A percentile compares a stretch with the other conserved stretches of the same genome.
These are phyloP conservation scores for Lampropteryx suffumata DNA, from an alignment of 2,888 invertebrate genomes.

Conservation along the genomic window DNA sequence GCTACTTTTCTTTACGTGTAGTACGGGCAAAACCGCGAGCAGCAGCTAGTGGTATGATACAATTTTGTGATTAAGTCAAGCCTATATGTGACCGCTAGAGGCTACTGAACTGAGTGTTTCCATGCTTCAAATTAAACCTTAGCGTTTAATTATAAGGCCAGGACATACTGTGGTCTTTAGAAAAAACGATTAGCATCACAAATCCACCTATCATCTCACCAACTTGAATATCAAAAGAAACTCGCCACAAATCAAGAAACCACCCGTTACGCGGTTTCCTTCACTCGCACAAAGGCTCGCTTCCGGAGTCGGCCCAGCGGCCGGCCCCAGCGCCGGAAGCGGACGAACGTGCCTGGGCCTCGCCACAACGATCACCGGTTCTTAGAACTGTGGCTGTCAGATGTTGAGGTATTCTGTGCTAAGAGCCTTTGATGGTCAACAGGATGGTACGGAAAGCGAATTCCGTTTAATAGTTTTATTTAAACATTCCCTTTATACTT, in stretches of 20 bases:
- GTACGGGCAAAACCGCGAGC: too few relatives aligned
- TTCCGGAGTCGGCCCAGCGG: slow-evolving; percentile 1
- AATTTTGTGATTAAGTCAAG: too few relatives aligned
- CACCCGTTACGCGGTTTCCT: not conserved
- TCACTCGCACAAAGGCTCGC: slow-evolving; percentile 5
- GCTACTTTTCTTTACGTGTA: too few relatives aligned
- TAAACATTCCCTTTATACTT: too few relatives aligned
- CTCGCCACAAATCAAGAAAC: not conserved
- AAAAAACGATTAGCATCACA: not conserved
- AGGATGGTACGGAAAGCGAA: not conserved
- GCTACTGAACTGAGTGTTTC: too few relatives aligned
- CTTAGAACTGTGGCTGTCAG: not conserved
- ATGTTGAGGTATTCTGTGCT: not conserved
- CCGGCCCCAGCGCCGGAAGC: slow-evolving; percentile 1
- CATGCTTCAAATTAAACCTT: too few relatives aligned
- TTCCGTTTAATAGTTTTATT: too few relatives aligned
- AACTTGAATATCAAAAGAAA: not conserved
- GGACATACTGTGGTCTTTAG: too few relatives aligned
- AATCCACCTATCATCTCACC: too few relatives aligned
- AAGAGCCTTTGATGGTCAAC: not conserved
- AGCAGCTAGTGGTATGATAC: too few relatives aligned
- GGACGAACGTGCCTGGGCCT: not conserved
- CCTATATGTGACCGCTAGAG: too few relatives aligned
- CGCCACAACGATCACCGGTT: not conserved
- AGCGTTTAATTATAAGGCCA: too few relatives aligned